Base-by-base conservation (phyloP, 1,140 invertebrate species). In the Protaetia brevitarsis region DNA sequence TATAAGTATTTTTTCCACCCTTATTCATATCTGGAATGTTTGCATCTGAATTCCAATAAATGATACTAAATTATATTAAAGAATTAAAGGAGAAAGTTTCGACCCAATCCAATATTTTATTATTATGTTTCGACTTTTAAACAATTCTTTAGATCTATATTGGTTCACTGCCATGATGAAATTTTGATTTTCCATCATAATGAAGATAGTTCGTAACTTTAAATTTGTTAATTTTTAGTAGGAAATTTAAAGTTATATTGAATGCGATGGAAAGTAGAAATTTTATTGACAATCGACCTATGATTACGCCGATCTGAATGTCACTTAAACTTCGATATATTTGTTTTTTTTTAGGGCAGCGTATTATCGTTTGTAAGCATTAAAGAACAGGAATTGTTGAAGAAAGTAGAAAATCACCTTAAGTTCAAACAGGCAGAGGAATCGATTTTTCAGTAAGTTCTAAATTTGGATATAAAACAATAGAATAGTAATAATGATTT, bases 301-400 rank as follows among this genome's bases (percentile, higher is more conserved):
- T n/a, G n/a, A n/a, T n/a, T n/a, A n/a, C n/a, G n/a, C n/a, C n/a
- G n/a, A n/a, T n/a, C n/a, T n/a, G n/a, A n/a, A n/a, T n/a, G n/a
- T n/a, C n/a, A n/a, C n/a, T n/a, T n/a, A n/a, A n/a, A n/a, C n/a
- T n/a, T n/a, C n/a, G 36, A 37, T 11, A 13, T 13, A 37, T 37
- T 37, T 5, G 11, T 37, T n/a, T n/a, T 8, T 19, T 81, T 23
- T 23, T 77, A 90, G 82, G 97, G 97, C 7, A 95, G 93, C 31
- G 96, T 96, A 0, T 79, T 99, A 34, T 99, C 96, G 3, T 96
- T 99, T 79, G 89, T 98, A 0, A 89, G 89, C 57, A 85, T 93
- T 6, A 85, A 86, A 72, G 97, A 99, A 81, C 86, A 86, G 68
- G 74, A 83, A 21, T 74, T 91, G 1, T 83, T 97, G 76, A 82